These are phyloP conservation scores for Drosophila paracracens DNA, from an alignment of 2,888 invertebrate species.

Conservation along the genomic window DNA sequence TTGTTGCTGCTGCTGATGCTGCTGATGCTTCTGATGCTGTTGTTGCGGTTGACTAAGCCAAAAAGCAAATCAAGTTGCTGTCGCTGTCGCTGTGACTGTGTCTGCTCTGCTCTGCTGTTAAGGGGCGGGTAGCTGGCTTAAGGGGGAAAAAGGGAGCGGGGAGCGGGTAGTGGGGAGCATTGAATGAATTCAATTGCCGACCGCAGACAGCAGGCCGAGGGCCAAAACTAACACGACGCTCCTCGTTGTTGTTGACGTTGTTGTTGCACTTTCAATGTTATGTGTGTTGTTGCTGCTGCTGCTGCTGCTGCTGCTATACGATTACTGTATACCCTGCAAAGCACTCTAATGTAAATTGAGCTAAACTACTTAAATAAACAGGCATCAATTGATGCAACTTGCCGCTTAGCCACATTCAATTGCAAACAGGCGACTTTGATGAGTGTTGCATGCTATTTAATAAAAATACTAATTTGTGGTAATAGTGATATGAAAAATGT, in stretches of 20 bases:
- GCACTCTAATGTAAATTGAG: not conserved
- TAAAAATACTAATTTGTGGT: no score
- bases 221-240: conserved; percentile 68
- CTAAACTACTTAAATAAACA: not conserved
- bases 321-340: conserved; percentile 32
- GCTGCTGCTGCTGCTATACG: conserved; percentile 16
- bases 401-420: not conserved
- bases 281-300: conserved; percentile 18
- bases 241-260: conserved; percentile 37
- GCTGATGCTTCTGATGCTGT: conserved; percentile 38
- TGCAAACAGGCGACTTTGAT: not conserved
- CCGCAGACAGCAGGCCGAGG: conserved; percentile 65
- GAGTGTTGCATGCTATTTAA: not conserved
- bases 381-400: not conserved
- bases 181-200: conserved; percentile 79
- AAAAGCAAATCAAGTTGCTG: conserved; percentile 67
- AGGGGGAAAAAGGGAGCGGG: not conserved
- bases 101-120: conserved; percentile 34
- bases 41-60: conserved; percentile 74
- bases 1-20: conserved; percentile 41
- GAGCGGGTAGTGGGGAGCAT: conserved; percentile 24
- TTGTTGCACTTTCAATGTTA: conserved; percentile 61
- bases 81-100: conserved; percentile 33
- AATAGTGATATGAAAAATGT: no score
- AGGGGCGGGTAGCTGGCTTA: not conserved